Conservation (phyloP, 2,113 vertebrate species). For the Xiphophorus maculatus region DNA sequence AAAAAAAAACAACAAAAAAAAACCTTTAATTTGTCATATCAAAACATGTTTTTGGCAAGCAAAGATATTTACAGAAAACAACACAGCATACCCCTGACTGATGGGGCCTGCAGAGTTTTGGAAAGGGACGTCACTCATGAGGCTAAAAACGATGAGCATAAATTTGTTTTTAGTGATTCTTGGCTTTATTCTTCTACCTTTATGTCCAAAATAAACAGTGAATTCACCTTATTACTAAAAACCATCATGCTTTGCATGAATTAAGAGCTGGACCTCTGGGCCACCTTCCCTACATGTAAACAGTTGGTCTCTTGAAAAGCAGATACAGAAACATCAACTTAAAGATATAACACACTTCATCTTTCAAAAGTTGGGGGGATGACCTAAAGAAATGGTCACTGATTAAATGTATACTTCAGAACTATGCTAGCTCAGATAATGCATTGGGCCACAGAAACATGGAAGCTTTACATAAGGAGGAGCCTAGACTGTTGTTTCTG, state of each 20-base stretch:
- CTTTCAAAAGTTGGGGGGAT: too few species aligned
- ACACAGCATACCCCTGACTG: not conserved
- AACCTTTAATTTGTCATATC: conserved; percentile 18
- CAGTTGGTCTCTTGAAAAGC: too few species aligned
- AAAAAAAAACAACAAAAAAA: not conserved
- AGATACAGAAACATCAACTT: too few species aligned
- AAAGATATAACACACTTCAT: too few species aligned
- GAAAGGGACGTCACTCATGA: not conserved
- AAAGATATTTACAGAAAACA: conserved; percentile 3
- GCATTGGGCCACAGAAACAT: not conserved
- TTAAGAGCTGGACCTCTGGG: too few species aligned
- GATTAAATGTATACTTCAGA: too few species aligned
- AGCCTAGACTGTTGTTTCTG: conserved; percentile 3
- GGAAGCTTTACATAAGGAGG: conserved; percentile 3
- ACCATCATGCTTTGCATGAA: too few species aligned
- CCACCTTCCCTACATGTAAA: too few species aligned
- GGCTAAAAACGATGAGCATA: not conserved
- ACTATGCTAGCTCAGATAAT: conserved; percentile 3
- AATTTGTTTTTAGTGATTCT: not conserved
- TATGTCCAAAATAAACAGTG: too few species aligned
- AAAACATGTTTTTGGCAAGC: conserved; percentile 2
- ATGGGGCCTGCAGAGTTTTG: not conserved
- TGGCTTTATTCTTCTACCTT: too few species aligned
- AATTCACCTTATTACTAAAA: too few species aligned
- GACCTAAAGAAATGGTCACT: too few species aligned